Evolutionary conservation across 2,888 invertebrate genomes (phyloP).

Genomic region (Parnassius mnemosyne): DNA sequence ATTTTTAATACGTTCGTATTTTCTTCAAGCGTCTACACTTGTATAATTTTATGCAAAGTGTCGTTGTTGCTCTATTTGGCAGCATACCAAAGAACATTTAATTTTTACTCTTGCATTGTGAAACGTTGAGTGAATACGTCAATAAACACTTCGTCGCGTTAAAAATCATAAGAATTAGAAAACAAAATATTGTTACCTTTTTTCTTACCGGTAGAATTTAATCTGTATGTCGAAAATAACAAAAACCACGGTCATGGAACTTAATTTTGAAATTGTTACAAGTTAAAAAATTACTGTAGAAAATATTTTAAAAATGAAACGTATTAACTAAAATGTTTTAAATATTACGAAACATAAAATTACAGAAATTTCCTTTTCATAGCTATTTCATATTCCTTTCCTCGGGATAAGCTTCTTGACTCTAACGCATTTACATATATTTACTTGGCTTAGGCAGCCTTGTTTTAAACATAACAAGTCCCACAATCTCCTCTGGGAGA

Average conservation of each 20-base stretch:
- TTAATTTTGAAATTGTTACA: too few relatives aligned
- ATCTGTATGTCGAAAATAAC: too few relatives aligned
- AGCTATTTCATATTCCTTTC: background rate
- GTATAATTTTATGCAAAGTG: constrained; percentile 9
- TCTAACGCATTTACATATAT: constrained; percentile 1
- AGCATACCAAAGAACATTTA: constrained; percentile 14
- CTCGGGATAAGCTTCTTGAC: constrained; percentile 12
- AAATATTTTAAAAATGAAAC: too few relatives aligned
- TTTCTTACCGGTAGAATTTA: too few relatives aligned
- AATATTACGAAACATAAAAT: background rate
- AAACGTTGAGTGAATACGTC: background rate
- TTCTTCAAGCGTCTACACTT: background rate
- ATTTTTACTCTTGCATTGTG: constrained; percentile 7
- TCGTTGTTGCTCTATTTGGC: constrained; percentile 17
- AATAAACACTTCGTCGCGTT: too few relatives aligned
- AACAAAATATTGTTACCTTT: too few relatives aligned
- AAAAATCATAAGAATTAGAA: too few relatives aligned
- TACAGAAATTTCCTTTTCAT: background rate
- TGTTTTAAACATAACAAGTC: background rate
- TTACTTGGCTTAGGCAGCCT: constrained; percentile 11
- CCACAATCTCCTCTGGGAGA: background rate
- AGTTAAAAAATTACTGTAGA: too few relatives aligned
- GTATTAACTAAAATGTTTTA: too few relatives aligned
- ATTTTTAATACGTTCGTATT: too few relatives aligned
- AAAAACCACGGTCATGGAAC: too few relatives aligned